Evolutionary conservation across 2,888 invertebrate species (phyloP), one percentile per base, ranked within the genome.

Genomic region (Eupithecia subfuscata): DNA sequence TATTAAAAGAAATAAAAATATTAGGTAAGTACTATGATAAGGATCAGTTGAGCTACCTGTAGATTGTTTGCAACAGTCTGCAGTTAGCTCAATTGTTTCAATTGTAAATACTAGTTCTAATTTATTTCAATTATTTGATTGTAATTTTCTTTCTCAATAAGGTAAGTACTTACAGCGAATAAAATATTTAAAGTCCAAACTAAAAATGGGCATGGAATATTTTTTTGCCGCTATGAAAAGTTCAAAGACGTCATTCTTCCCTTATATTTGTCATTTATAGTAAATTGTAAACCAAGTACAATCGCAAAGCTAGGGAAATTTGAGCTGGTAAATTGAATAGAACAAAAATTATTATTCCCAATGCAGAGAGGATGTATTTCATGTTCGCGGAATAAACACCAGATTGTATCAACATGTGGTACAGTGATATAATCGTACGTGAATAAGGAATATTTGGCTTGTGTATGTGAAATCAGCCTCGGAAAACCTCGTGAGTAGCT

Each of bases 301-400:
- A 69, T 73, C 37, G n/a, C 63, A 65, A 43, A 60, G 67, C 34
- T 64, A 73, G 63, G 70, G 70, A 48, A 68, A 76, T 69, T 52
- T 25, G 16, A 71, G 34, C 25, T 37, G 60, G 37, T 70, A 70
- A 67, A 77, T 71, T 74, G 72, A 72, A 77, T 72, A 45, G 71
- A 74, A 71, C 63, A n/a, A 30, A n/a, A 40, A 74, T 77, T 77
- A 77, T 65, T 67, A 77, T 77, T 74, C 74, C 14, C 52, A 37
- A 72, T 74, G 77, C 74, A 74, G 48, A 67, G 69, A 14, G 72
- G 64, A 45, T 71, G 74, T 72, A 70, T 74, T 74, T 74, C 72
- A 77, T 65, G 72, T 72, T 72, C 69, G 71, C 73, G 68, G 52
- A 43, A 73, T 71, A 71, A 71, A 73, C 67, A 67, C 67, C 67